These are phyloP conservation scores for Pseudochaenichthys georgianus DNA, from an alignment of 2,797 vertebrate genomes.

Conservation along the genomic window DNA sequence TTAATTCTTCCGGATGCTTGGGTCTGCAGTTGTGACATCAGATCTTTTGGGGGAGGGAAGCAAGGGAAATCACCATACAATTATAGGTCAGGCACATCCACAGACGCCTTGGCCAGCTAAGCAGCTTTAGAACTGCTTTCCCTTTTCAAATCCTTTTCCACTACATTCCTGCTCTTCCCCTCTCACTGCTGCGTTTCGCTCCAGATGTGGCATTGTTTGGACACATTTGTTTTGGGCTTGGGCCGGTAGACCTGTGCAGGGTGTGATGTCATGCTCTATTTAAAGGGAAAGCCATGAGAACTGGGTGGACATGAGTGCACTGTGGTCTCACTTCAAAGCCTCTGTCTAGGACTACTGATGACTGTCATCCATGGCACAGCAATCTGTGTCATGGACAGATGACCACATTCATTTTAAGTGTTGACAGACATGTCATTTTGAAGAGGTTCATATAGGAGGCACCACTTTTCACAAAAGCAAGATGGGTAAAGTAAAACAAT, in stretches of 20 bases:
- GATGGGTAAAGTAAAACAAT: background rate
- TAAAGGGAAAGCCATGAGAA: slow-evolving; percentile 81
- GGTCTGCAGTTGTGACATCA: slow-evolving; percentile 56
- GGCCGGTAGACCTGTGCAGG: slow-evolving; percentile 70
- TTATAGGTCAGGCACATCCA: slow-evolving; percentile 78
- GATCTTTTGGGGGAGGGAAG: slow-evolving; percentile 33
- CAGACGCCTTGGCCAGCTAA: slow-evolving; percentile 78
- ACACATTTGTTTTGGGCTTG: slow-evolving; percentile 79
- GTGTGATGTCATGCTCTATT: slow-evolving; percentile 85
- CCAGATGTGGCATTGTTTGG: slow-evolving; percentile 87
- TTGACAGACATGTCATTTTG: slow-evolving; percentile 73
- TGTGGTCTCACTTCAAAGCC: slow-evolving; percentile 76
- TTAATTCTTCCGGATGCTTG: slow-evolving; percentile 27
- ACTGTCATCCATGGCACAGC: slow-evolving; percentile 65
- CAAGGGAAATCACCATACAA: slow-evolving; percentile 79
- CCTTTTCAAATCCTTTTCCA: slow-evolving; percentile 74
- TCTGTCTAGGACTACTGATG: slow-evolving; percentile 64
- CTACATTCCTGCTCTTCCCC: slow-evolving; percentile 77
- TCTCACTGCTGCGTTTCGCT: slow-evolving; percentile 57
- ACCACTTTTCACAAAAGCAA: slow-evolving; percentile 35
- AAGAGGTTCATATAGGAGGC: slow-evolving; percentile 66
- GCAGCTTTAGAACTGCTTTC: slow-evolving; percentile 76
- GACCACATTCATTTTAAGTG: slow-evolving; percentile 77
- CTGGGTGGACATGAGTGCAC: slow-evolving; percentile 66
- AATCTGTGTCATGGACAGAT: slow-evolving; percentile 78